Base-by-base conservation (phyloP, 2,797 vertebrate genomes). In the Leptoclinus maculatus region DNA sequence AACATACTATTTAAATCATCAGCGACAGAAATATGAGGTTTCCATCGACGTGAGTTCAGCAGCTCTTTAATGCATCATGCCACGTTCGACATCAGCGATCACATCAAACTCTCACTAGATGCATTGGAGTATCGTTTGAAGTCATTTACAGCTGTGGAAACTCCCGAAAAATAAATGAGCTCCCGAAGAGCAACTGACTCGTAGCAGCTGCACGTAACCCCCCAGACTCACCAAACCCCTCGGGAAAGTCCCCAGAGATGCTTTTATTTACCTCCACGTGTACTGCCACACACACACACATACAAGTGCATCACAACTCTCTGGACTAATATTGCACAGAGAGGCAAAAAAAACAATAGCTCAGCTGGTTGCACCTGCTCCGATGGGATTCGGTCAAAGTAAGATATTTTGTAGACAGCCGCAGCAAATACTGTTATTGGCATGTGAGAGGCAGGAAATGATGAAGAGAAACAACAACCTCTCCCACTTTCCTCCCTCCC, bases 331-430 rank as follows among this genome's bases (percentile, higher is more conserved):
- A 17, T 12, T 41, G 58, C 60, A 72, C 69, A 70, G 39, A 45
- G 58, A 74, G 45, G 56, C 4, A 38, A 38, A 38, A 38, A 25
- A 25, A 23, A 23, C 25, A 25, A 53, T 14, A 67, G 6, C 66
- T 76, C 71, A 67, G 82, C 74, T 71, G 72, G 74, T 49, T 84
- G 79, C 88, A 91, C 87, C 91, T 89, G 89, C 71, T 83, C 78
- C 49, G 59, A 77, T 59, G 62, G 34, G 43, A 66, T 72, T 71
- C 13, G 34, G 60, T 71, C 74, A 58, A 83, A 90, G 84, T 69
- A 78, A 70, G 79, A 78, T 41, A 43, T 78, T 88, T 57, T 57
- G 74, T 76, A 71, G 79, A 75, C 51, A 19, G 65, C 81, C 29
- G 23, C 74, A 62, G 74, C 32, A 87, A 90, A 88, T 75, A 78